Conservation (phyloP, 2,888 invertebrate species). For the Scrobipalpa atriplicella region DNA sequence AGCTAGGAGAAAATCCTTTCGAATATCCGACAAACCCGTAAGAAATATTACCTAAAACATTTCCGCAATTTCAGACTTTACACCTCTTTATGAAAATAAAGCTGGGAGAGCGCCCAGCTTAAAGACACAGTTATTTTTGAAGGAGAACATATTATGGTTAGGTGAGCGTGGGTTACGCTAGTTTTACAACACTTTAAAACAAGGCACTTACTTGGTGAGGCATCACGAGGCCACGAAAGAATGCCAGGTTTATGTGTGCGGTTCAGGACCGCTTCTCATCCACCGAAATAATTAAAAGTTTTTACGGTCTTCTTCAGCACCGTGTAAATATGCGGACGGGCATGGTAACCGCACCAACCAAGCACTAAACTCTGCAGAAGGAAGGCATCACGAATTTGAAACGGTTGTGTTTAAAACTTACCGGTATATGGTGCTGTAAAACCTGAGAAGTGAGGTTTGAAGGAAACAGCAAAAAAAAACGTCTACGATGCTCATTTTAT, state of each 20-base stretch:
- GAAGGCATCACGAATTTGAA: conserved; percentile 46
- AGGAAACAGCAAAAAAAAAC: not conserved
- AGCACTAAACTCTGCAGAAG: conserved; percentile 48
- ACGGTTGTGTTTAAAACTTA: conserved; percentile 38
- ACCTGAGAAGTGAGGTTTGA: conserved; percentile 13
- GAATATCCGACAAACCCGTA: not conserved
- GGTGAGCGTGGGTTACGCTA: conserved; percentile 8
- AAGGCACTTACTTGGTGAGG: conserved; percentile 31
- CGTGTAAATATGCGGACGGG: conserved; percentile 65
- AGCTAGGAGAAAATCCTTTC: not conserved
- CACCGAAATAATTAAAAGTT: conserved; percentile 74
- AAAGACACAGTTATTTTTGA: conserved; percentile 25
- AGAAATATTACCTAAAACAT: conserved; percentile 15
- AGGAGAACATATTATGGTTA: conserved; percentile 29
- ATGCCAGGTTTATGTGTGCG: conserved; percentile 50
- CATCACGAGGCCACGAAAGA: conserved; percentile 42
- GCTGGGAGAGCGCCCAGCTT: conserved; percentile 18
- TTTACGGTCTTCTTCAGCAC: conserved; percentile 72
- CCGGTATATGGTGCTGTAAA: conserved; percentile 26
- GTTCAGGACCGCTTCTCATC: conserved; percentile 60
- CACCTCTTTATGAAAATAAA: conserved; percentile 31
- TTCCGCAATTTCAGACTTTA: conserved; percentile 25
- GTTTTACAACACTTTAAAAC: conserved; percentile 54
- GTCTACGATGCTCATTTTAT: not conserved
- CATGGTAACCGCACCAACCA: conserved; percentile 37